Conservation (phyloP, 2,888 invertebrate genomes). For the Andrena hattorfiana region DNA sequence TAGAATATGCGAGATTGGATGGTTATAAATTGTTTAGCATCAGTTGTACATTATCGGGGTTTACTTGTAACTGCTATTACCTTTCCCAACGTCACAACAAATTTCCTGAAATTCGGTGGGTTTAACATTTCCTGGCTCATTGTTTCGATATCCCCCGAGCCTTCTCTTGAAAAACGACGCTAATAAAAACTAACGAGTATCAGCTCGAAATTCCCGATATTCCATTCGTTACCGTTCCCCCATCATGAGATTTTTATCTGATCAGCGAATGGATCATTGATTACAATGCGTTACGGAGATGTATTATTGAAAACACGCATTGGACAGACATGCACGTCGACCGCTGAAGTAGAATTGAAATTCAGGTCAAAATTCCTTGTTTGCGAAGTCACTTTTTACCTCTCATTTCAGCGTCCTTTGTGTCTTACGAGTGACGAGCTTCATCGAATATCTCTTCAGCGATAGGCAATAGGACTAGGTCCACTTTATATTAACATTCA, state of each 20-base stretch:
- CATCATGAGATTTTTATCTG: slow-evolving; percentile 1
- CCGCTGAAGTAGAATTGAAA: not conserved
- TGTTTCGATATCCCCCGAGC: not conserved
- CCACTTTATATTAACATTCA: not conserved
- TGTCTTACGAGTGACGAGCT: not conserved
- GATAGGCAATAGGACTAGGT: not conserved
- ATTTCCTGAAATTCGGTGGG: not conserved
- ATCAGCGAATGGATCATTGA: not conserved
- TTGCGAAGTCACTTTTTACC: not conserved
- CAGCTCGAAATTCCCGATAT: not conserved
- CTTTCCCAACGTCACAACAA: not conserved
- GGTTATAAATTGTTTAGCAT: no score
- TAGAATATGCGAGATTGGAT: no score
- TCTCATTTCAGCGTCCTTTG: not conserved
- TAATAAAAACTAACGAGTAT: not conserved
- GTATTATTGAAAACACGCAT: not conserved
- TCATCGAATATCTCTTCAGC: not conserved
- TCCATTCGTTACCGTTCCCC: not conserved
- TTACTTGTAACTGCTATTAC: no score
- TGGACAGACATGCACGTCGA: not conserved
- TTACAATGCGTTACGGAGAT: not conserved
- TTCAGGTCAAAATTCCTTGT: not conserved
- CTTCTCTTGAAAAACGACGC: not conserved
- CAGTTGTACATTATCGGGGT: no score
- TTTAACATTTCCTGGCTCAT: slow-evolving; percentile 1